Base-by-base conservation (phyloP, 1,140 invertebrate species). In the Samia ricini region DNA sequence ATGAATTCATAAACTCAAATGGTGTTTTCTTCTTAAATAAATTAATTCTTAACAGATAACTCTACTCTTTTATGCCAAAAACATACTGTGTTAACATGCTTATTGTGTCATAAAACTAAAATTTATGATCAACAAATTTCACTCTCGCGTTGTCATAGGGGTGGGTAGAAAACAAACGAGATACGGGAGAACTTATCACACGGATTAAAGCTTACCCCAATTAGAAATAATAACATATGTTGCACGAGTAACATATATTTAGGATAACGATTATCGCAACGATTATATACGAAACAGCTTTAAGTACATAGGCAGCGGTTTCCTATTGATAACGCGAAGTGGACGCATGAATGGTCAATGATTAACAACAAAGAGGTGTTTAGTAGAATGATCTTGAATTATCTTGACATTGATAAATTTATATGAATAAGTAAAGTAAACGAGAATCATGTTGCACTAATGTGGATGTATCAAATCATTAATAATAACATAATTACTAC, bases 121-220 rank as follows among this genome's bases (percentile, higher is more conserved):
- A n/a, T n/a, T n/a, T n/a, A n/a, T n/a, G n/a, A n/a, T n/a, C n/a
- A n/a, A n/a, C n/a, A n/a, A n/a, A n/a, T n/a, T n/a, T n/a, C n/a
- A n/a, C 26, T 36, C 50, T 21, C 23, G 26, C 4, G 50, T 19
- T 52, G 15, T 10, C 19, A 20, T 21, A 12, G 52, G 10, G 22
- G 22, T 12, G 10, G 22, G 22, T 12, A 55, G 52, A 12, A 55
- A 55, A 55, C 52, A 55, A 55, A 24, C 21, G 24, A 55, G 18
- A 55, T 22, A 12, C 52, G 19, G 19, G 10, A 24, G 21, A n/a
- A 23, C 22, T 22, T 61, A 61, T 55, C 49, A 49, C 51, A 2
- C 33, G 49, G 57, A 54, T 64, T 64, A 64, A 26, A 8, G 15
- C 29, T 29, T 18, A 64, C 62, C 62, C 54, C 55, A 55, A 60